Base-by-base conservation (phyloP, 2,797 vertebrate species). In the Coreius guichenoti region DNA sequence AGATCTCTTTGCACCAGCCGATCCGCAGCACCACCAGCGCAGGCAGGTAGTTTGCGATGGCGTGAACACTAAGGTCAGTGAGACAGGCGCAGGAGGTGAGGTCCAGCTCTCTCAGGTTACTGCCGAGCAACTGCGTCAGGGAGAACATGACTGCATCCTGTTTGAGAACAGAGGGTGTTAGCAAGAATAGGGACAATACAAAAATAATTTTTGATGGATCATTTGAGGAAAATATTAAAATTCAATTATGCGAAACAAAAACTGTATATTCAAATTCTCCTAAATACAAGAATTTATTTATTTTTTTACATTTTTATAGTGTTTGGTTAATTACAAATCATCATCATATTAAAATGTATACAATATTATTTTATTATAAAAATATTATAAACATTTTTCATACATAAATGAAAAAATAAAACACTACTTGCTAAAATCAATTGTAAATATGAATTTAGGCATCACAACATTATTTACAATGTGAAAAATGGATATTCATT, bases 1-100 rank as follows among this genome's bases (percentile, higher is more conserved):
- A 93, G 82, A 97, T 91, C 82, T 96, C 93, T 82, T 95, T 96
- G 87, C 97, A 97, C 94, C 95, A 95, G 74, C 94, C 95, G 4
- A 97, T 93, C 19, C 94, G 91, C 83, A 97, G 90, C 19, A 95
- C 91, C 3, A 89, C 89, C 89, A 96, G 93, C 14, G 84, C 88
- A 8, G 91, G 93, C 88, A 95, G 89, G 90, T 93, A 93, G 43
- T 92, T 93, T 84, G 93, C 82, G 11, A 96, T 93, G 7, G 95
- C 93, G 5, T 92, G 92, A 88, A 97, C 47, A 0, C 95, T 96
- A 81, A 89, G 74, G 87, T 96, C 95, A 0, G 95, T 96, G 90
- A 97, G 92, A 21, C 93, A 92, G 73, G 93, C 74, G 3, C 96
- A 97, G 2, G 94, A 97, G 0, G 95, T 96, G 87, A 97, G 91